phyloP scores from a whole-genome alignment of 2,113 vertebrate genomes.

The Glaucomys volans region DNA sequence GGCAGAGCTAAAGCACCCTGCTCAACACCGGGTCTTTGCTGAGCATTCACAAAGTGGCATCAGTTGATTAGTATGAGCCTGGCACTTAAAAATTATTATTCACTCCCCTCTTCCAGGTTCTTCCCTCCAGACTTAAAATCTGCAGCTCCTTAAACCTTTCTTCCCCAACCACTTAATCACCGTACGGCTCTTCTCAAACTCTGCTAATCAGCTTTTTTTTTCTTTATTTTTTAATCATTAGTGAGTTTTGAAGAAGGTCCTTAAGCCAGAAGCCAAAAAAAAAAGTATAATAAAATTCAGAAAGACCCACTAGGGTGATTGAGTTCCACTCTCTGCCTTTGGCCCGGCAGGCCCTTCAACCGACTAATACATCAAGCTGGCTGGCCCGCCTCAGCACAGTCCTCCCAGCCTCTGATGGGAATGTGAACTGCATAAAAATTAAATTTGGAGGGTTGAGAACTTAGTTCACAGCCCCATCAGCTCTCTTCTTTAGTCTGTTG shows the following conservation, averaged over 20 bases:
- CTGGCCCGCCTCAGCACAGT: neutral
- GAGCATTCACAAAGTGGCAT: neutral
- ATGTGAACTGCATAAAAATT: neutral
- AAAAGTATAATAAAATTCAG: slow-evolving; percentile 38
- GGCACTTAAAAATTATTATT: slow-evolving; percentile 58
- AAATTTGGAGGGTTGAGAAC: neutral
- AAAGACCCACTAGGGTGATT: neutral
- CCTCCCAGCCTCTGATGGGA: neutral
- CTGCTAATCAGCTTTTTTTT: slow-evolving; percentile 49
- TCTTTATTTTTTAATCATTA: slow-evolving; percentile 54
- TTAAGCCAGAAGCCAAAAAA: slow-evolving; percentile 59
- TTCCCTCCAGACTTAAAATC: slow-evolving; percentile 58
- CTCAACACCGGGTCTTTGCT: neutral
- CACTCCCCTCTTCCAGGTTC: neutral
- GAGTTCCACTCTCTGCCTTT: neutral
- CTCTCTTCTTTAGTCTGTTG: neutral
- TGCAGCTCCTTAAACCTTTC: neutral
- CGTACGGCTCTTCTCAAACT: slow-evolving; percentile 35
- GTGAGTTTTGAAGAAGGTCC: slow-evolving; percentile 53
- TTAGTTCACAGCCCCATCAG: neutral
- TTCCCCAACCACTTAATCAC: slow-evolving; percentile 47
- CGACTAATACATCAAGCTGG: neutral
- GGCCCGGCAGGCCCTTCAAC: neutral
- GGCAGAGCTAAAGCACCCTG: neutral
- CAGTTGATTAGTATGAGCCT: slow-evolving; percentile 46